Evolutionary conservation across 2,888 invertebrate genomes (phyloP), one percentile per base, ranked within the genome.

Genomic region (Thera britannica): DNA sequence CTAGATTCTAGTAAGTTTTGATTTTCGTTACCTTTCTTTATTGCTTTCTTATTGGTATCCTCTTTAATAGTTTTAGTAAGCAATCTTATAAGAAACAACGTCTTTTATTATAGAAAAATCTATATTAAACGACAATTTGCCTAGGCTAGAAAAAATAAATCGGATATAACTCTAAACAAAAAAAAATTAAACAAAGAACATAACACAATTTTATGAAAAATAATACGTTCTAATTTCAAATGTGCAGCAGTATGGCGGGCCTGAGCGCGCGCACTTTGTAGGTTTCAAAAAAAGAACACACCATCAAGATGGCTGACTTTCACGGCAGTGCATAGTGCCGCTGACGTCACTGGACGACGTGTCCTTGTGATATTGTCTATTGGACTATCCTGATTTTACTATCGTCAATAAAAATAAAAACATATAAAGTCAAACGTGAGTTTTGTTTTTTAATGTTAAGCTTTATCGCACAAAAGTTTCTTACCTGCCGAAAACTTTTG

Each of bases 301-400:
- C 77, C 84, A 84, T 77, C 91, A 93, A 93, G 86, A 93, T 93
- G 93, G 93, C 93, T 79, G 93, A 88, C 90, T 91, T 91, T 90
- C 91, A 87, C 90, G 89, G 77, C 92, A 93, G 92, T 92, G 84
- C 87, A 90, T 93, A 92, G 88, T 83, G 58, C 51, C 83, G 83
- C 89, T 93, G 93, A 93, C 93, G 93, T 93, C 93, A 93, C 88
- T 75, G 87, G 83, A 86, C 88, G 89, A 90, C 90, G 91, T 92
- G 91, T 89, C 92, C 91, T 90, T 89, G 89, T 82, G 75, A 78
- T 75, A 81, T 86, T 81, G 83, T 82, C 89, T 90, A 91, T 85
- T 81, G 83, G 76, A 75, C 72, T 78, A 77, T 81, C 77, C 77
- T 72, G 72, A 71, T 81, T 76, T 76, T 77, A 75, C 75, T 77